Base-by-base conservation (phyloP, 2,797 vertebrate genomes). In the Falco columbarius region DNA sequence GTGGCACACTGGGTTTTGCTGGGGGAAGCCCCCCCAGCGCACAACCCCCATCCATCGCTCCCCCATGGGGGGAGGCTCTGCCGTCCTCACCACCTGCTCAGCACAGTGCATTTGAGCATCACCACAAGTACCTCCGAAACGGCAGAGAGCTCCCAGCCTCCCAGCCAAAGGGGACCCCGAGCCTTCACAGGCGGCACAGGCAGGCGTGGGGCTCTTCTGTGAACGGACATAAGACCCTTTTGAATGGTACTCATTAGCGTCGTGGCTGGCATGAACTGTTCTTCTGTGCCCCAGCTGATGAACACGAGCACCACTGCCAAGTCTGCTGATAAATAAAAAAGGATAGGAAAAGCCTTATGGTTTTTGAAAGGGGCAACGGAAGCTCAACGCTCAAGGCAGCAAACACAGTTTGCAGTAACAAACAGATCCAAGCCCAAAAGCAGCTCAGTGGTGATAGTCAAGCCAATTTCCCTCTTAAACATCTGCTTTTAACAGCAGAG, bases 1-100 rank as follows among this genome's bases (percentile, higher is more conserved):
- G 14, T 3, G 22, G 52, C 56, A 44, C 34, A 8, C 12, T 7
- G 34, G 32, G 71, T 9, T 86, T 59, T 76, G 29, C 29, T 14
- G 34, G 21, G 66, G 44, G 15, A 27, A 76, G 12, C 5, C 19
- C 51, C 51, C 38, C 5, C 49, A 4, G 21, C 4, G 55, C 55
- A 34, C 6, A 12, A 17, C 34, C 51, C 40, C 38, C 66, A 77
- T 6, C 44, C 65, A 19, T 55, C 59, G 44, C 56, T 34, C 27
- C 2, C 32, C 1, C 0, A 0, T 0, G 0, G 56, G n/a, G 40
- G 34, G 12, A 71, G 11, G 24, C 81, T 91, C 75, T 36, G 46
- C 17, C 40, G 27, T 24, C 56, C 66, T 51, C 58, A 14, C 58
- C 32, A 4, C 77, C 30, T 15, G 22, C 42, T 40, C 70, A 42